Evolutionary conservation across 2,797 vertebrate genomes (phyloP), one percentile per base, ranked within the genome.

Genomic region (Hylomyscus alleni): DNA sequence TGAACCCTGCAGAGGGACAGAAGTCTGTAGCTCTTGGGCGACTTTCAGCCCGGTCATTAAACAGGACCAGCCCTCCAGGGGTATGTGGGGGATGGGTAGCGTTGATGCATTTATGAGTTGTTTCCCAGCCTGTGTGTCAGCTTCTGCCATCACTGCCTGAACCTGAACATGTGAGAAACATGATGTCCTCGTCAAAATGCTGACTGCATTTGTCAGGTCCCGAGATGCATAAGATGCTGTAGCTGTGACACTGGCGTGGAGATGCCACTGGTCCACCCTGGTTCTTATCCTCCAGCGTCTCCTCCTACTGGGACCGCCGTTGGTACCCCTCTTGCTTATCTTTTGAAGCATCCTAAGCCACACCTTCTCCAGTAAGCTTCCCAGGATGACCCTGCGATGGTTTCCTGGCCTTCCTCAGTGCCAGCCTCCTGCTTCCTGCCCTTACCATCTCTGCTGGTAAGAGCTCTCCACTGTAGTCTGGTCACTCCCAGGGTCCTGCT

Each of bases 341-440:
- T 15, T 91, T 54, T 12, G 54, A 47, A 75, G 26, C 34, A 52
- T 4, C 13, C 56, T 47, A 31, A 34, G 13, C 12, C 65, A 75
- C 15, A 22, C 73, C 50, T 96, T 87, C 44, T 93, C 78, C 52
- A 34, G 72, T 80, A 94, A 87, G 91, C 47, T 31, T 34, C 0
- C 69, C 15, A 0, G n/a, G 91, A 58, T 50, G 34, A n/a, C 8
- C 44, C 4, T 2, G 40, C 24, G 24, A 7, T 40, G 14, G 72
- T 52, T 65, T 65, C 17, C 24, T 84, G 50, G 56, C 69, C 22
- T 81, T 72, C 44, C 58, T 78, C 1, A 83, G 76, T 72, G 50
- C 52, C 40, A 37, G 22, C 14, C 14, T 15, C 40, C 52, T 14
- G 22, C 3, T 19, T 75, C 37, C 50, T n/a, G 40, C 50, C 80